phyloP scores from a whole-genome alignment of 2,888 invertebrate genomes.

The Aspidiotus destructor region DNA sequence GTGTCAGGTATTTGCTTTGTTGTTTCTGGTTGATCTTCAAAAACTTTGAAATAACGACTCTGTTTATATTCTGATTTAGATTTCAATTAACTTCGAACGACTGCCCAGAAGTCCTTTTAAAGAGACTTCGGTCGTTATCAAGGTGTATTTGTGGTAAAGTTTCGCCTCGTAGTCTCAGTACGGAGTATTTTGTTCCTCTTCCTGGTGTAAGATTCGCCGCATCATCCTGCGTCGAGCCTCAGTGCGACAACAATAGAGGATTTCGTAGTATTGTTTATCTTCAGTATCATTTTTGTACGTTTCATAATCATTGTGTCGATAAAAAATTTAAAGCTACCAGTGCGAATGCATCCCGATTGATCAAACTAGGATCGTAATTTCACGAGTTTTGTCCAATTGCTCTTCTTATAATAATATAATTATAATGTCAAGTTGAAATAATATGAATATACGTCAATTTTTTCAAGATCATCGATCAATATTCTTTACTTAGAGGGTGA shows the following conservation, averaged over 20 bases:
- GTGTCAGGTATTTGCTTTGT: background rate
- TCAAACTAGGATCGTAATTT: no score
- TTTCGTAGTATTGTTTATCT: background rate
- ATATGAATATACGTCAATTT: no score
- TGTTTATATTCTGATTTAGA: background rate
- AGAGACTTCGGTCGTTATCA: background rate
- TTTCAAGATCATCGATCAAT: no score
- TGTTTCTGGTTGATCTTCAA: background rate
- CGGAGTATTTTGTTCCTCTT: background rate
- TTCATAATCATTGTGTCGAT: background rate
- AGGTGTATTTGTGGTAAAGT: background rate
- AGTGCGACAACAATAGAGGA: background rate
- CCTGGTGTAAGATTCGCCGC: background rate
- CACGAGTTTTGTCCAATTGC: no score
- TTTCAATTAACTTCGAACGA: background rate
- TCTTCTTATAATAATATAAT: no score
- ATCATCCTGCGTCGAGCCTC: background rate
- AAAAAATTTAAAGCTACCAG: background rate
- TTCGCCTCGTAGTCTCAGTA: background rate
- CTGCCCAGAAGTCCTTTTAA: background rate
- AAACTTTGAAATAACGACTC: background rate
- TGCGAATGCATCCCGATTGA: no score
- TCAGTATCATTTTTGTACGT: conserved; percentile 2
- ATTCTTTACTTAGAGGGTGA: no score
- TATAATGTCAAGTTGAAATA: no score